Percentiles rank a stretch among this genome's conserved stretches.
Evolutionary conservation across 2,113 vertebrate species (phyloP).

Genomic region (Genyomyrus donnyi): DNA sequence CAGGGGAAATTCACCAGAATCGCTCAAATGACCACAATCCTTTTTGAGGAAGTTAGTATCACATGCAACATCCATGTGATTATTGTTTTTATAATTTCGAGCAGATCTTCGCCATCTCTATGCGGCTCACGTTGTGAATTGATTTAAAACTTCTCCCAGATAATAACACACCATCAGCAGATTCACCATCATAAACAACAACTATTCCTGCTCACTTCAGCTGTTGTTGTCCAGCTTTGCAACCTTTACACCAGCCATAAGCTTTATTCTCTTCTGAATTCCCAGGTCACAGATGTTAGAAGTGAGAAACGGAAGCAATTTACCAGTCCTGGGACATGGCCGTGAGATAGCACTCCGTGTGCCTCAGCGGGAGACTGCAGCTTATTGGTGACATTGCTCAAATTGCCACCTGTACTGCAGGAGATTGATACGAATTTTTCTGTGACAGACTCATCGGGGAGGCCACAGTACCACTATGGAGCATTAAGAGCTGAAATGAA

Average conservation of each 20-base stretch:
- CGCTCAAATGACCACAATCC: neutral
- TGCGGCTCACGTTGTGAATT: neutral
- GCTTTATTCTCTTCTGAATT: neutral
- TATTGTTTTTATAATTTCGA: neutral
- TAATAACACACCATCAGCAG: neutral
- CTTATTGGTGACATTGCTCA: neutral
- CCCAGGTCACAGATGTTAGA: neutral
- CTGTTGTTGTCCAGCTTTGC: neutral
- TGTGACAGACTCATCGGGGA: neutral
- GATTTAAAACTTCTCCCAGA: neutral
- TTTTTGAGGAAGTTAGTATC: neutral
- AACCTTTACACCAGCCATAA: neutral
- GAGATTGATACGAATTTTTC: neutral
- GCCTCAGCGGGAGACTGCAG: neutral
- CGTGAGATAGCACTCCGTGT: neutral
- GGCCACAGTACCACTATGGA: neutral
- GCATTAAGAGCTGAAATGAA: neutral
- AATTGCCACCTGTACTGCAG: neutral
- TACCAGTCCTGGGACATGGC: neutral
- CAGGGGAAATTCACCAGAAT: neutral
- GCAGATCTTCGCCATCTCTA: neutral
- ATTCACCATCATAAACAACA: neutral
- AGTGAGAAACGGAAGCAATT: constrained; percentile 5
- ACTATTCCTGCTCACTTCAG: neutral
- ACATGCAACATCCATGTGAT: neutral